Base-by-base conservation (phyloP, 2,113 vertebrate species). In the Paraplagusia blochii region DNA sequence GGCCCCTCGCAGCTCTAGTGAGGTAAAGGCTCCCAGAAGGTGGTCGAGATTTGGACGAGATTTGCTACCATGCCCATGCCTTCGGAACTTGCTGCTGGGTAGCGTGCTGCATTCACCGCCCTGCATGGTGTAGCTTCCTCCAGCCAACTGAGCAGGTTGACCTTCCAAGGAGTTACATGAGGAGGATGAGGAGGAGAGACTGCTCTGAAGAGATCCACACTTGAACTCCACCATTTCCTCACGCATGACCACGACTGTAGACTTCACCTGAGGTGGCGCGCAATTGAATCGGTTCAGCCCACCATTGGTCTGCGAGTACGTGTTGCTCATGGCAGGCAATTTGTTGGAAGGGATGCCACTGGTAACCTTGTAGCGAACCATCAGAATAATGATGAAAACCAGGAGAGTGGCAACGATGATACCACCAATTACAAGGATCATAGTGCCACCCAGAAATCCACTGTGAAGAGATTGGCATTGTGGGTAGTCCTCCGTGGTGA, bases 341-440 rank as follows among this genome's bases (percentile, higher is more conserved):
- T 98, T 99, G 60, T 85, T 83, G 0, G 67, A 73, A 38, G 91
- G 90, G 48, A 86, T 90, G 51, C 91, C 94, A 67, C 92, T 95
- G 48, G 94, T 96, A 89, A 63, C 92, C 67, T 97, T 98, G 54
- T 98, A 99, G 59, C 95, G 94, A 50, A 99, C 94, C 95, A 98
- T 94, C 48, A 99, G 94, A 59, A 99, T 93, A 53, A 97, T 83
- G 46, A 98, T 96, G 79, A 99, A 99, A 44, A 99, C 93, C 72
- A 99, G 80, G 15, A 99, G 87, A 0, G 95, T 98, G 17, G 93
- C 93, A 69, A 99, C 97, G 4, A 99, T 97, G 75, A 98, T 92
- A 50, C 97, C 97, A 1, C 96, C 96, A 3, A 99, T 95, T 74
- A 97, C 91, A 63, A 99, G 89, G 80, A 99, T 96, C 95, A 99